phyloP scores from a whole-genome alignment of 35 echinoderm and acorn worm species.

The Hemicentrotus pulcherrimus region DNA sequence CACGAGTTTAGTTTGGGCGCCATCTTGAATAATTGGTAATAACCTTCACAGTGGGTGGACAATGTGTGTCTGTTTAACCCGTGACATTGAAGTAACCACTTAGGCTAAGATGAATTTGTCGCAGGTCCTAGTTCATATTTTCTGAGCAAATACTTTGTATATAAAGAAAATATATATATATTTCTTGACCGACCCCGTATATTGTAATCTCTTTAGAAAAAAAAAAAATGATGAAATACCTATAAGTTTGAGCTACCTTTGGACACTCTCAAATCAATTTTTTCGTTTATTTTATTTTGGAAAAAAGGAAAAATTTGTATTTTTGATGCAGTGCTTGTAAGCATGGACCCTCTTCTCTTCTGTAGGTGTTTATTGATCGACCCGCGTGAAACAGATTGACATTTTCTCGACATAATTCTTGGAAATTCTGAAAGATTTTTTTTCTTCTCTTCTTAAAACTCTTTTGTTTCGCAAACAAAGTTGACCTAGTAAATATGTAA shows the following conservation, averaged over 20 bases:
- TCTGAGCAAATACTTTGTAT: neutral
- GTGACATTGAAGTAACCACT: neutral
- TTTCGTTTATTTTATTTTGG: too few relatives aligned
- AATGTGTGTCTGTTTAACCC: neutral
- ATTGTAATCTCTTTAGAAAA: neutral
- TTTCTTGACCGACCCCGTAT: neutral
- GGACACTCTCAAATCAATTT: too few relatives aligned
- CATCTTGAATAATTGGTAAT: constrained; percentile 43
- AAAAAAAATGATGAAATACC: too few relatives aligned
- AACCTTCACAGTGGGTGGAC: constrained; percentile 28
- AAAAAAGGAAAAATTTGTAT: neutral
- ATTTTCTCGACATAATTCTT: too few relatives aligned
- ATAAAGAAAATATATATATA: neutral
- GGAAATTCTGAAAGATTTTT: too few relatives aligned
- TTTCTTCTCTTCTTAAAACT: neutral
- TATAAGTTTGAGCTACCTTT: too few relatives aligned
- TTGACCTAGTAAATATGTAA: neutral
- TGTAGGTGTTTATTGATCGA: neutral
- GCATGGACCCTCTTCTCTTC: too few relatives aligned
- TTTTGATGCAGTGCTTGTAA: neutral
- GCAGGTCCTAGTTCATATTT: neutral
- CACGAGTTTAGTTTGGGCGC: constrained; percentile 13
- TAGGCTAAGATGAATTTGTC: neutral
- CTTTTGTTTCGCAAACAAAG: neutral
- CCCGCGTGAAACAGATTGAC: neutral